phyloP scores from a whole-genome alignment of 1,140 invertebrate genomes.

The Drosophila melanica region DNA sequence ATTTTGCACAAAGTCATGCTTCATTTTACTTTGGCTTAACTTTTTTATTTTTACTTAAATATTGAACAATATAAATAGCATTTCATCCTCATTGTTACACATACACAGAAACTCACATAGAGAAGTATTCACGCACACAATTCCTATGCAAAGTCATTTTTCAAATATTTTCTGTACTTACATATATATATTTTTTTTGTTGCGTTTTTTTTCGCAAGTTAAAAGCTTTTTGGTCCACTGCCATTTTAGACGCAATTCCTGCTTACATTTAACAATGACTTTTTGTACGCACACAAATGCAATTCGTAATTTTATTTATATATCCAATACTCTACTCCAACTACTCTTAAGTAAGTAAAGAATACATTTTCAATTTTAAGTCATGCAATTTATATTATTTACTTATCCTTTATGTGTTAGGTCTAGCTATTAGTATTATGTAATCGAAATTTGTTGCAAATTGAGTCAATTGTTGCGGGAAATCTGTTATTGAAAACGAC shows the following conservation, averaged over 20 bases:
- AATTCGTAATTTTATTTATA: slow-evolving; percentile 32
- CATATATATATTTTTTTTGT: slow-evolving; percentile 15
- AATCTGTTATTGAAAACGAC: slow-evolving; percentile 1
- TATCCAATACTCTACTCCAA: slow-evolving; percentile 11
- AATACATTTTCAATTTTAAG: background rate
- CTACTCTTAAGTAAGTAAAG: slow-evolving; percentile 28
- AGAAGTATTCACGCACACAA: slow-evolving; percentile 1
- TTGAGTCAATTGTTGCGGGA: slow-evolving; percentile 22
- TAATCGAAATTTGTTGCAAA: slow-evolving; percentile 30
- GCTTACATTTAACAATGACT: slow-evolving; percentile 47
- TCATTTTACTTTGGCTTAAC: slow-evolving; percentile 19
- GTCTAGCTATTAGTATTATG: slow-evolving; percentile 8
- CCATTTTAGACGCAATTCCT: slow-evolving; percentile 36
- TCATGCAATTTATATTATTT: background rate
- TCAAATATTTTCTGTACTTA: slow-evolving; percentile 39
- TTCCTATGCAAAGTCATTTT: slow-evolving; percentile 51
- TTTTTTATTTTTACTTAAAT: slow-evolving; percentile 41
- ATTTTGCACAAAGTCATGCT: slow-evolving; percentile 47
- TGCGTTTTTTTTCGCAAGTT: slow-evolving; percentile 26
- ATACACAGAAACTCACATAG: slow-evolving; percentile 12
- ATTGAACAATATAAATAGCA: slow-evolving; percentile 51
- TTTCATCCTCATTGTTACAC: slow-evolving; percentile 49
- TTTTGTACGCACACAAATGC: slow-evolving; percentile 28
- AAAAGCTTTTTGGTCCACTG: slow-evolving; percentile 41
- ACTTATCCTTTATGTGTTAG: background rate